Evolutionary conservation across 2,113 vertebrate species (phyloP).

Genomic region (Turdus rufiventris): DNA sequence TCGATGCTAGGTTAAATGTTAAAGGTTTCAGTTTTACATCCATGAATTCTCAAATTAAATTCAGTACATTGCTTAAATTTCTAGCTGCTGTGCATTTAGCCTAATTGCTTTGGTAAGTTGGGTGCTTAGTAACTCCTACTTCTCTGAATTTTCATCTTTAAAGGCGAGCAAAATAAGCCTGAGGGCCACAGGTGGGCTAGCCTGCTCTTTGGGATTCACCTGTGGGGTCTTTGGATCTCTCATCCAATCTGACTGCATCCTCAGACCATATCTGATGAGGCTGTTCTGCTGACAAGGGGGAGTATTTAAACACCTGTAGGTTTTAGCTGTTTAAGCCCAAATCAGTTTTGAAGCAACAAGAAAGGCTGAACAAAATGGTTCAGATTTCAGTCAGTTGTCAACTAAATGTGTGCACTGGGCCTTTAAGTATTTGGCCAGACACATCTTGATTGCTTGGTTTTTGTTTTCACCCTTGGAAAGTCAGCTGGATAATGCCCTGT

Average conservation of each 20-base stretch:
- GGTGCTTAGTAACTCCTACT: constrained; percentile 36
- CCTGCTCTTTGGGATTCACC: constrained; percentile 42
- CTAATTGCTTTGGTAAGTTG: constrained; percentile 54
- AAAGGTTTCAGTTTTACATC: constrained; percentile 50
- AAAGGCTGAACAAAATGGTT: constrained; percentile 69
- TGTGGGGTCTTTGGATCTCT: constrained; percentile 47
- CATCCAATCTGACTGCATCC: constrained; percentile 53
- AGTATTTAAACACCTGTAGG: constrained; percentile 72
- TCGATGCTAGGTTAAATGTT: constrained; percentile 55
- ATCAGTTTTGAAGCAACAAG: constrained; percentile 70
- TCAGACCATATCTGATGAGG: constrained; percentile 47
- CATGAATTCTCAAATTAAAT: constrained; percentile 62
- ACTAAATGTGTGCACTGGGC: constrained; percentile 75
- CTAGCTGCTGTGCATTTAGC: constrained; percentile 46
- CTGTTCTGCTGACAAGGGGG: constrained; percentile 66
- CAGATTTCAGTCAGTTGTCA: constrained; percentile 78
- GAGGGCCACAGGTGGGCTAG: constrained; percentile 57
- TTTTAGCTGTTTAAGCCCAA: constrained; percentile 68
- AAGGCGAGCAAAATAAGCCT: constrained; percentile 41
- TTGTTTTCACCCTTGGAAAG: constrained; percentile 63
- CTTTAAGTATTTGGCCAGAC: constrained; percentile 75
- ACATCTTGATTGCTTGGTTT: constrained; percentile 72
- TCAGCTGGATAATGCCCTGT: constrained; percentile 55
- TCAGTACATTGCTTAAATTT: constrained; percentile 42
- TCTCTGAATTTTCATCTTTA: constrained; percentile 54